Evolutionary conservation across 2,113 vertebrate genomes (phyloP).

Genomic region (Tinamus guttatus): DNA sequence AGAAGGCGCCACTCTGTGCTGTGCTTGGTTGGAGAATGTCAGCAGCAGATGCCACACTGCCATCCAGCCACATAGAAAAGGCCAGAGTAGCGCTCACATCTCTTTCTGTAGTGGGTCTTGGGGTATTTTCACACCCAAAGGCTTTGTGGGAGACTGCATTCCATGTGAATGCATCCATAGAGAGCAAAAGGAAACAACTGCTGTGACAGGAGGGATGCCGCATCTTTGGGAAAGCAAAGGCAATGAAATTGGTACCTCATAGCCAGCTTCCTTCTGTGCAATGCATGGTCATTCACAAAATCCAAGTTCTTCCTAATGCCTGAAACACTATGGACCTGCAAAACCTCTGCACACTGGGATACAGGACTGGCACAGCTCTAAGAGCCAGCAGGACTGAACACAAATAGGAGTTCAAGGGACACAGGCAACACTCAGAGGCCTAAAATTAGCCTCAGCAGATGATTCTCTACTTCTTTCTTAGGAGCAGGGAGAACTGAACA

Average conservation of each 20-base stretch:
- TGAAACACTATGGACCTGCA: background rate
- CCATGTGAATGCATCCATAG: fast-evolving
- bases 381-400: background rate
- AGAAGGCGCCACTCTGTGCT: background rate
- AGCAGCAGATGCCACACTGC: background rate
- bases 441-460: background rate
- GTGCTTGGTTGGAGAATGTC: fast-evolving
- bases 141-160: fast-evolving
- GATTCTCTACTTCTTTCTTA: conserved; percentile 39
- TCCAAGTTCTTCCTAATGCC: background rate
- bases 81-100: background rate
- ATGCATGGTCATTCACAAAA: fast-evolving
- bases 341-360: background rate
- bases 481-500: conserved; percentile 10
- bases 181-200: background rate
- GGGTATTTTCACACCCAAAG: background rate
- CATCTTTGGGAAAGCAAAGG: background rate
- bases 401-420: background rate
- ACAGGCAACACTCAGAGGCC: background rate
- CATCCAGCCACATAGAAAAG: background rate
- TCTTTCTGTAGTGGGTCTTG: background rate
- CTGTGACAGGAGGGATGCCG: background rate
- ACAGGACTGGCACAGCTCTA: background rate
- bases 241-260: background rate
- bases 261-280: background rate